Evolutionary conservation across 2,797 vertebrate genomes (phyloP), one percentile per base, ranked within the genome.

Genomic region (Typhlichthys eigenmanni): DNA sequence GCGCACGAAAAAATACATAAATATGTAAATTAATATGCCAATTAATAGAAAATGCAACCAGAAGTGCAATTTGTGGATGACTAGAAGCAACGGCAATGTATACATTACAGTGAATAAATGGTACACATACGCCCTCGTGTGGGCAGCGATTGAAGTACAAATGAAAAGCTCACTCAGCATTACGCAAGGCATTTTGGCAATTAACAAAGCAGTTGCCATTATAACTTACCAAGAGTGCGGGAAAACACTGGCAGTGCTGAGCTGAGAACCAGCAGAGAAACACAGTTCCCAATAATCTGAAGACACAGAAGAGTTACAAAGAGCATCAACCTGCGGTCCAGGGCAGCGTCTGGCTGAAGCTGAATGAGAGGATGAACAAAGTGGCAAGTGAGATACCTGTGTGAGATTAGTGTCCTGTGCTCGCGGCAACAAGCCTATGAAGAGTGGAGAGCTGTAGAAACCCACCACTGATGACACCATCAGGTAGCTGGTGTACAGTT

Each of bases 271-370:
- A 99, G 90, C 55, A 99, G 86, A 17, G 94, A 98, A 48, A 99
- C 95, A 1, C 96, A 98, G 88, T 99, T 99, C 66, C 94, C 97
- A 1, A 98, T 99, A 51, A 99, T 98, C 97, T 99, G 85, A 34
- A 79, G 72, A 72, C 1, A 77, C 0, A 62, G 43, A 46, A 46
- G 10, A 11, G 3, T 7, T 43, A 9, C 7, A 43, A 43, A 43
- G 1, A 7, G 38, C 10, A 43, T 32, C 13, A 46, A 0, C 24
- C 17, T 50, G 48, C 2, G 14, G 12, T 3, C 14, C 52, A 7
- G 10, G 8, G 34, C 5, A 29, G 24, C 24, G 24, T 62, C 12
- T 14, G 12, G 1, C 17, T 29, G 17, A 66, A 12, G 19, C 17
- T 47, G 11, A n/a, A 46, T 13, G 6, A 38, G 8, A 43, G 38